Conservation (phyloP, 2,797 vertebrate species). For the Tenualosa thibaudeaui region DNA sequence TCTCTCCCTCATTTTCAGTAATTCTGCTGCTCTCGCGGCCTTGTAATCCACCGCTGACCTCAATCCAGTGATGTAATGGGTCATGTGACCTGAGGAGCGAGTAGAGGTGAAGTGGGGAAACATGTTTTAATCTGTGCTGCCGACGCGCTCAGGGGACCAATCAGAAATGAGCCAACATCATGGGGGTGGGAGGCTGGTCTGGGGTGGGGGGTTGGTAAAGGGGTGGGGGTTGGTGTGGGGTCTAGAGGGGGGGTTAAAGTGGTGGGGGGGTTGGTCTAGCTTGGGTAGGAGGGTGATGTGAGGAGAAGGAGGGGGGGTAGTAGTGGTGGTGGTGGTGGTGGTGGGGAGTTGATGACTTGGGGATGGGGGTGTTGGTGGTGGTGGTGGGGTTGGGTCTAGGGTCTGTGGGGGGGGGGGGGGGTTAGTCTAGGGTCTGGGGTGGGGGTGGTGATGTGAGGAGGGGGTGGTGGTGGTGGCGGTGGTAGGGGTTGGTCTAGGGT, state of each 20-base stretch:
- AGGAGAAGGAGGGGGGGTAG: neutral
- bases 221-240: neutral
- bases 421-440: no score
- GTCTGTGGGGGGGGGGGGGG: no score
- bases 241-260: neutral
- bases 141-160: conserved; percentile 59
- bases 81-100: conserved; percentile 71
- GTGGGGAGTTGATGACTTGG: no score
- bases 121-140: conserved; percentile 67
- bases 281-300: neutral
- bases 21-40: conserved; percentile 49
- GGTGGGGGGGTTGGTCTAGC: neutral
- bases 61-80: conserved; percentile 82
- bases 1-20: conserved; percentile 47
- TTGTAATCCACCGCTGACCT: conserved; percentile 80
- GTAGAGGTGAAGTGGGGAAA: conserved; percentile 61
- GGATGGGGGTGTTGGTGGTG: no score
- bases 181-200: conserved; percentile 25
- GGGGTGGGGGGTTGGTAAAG: neutral
- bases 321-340: neutral
- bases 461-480: neutral
- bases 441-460: conserved; percentile 23
- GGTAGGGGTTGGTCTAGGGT: neutral
- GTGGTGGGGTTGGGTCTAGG: no score
- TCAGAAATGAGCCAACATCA: conserved; percentile 45